Evolutionary conservation across 2,888 invertebrate species (phyloP).

Genomic region (Drosophila nigritarsus): DNA sequence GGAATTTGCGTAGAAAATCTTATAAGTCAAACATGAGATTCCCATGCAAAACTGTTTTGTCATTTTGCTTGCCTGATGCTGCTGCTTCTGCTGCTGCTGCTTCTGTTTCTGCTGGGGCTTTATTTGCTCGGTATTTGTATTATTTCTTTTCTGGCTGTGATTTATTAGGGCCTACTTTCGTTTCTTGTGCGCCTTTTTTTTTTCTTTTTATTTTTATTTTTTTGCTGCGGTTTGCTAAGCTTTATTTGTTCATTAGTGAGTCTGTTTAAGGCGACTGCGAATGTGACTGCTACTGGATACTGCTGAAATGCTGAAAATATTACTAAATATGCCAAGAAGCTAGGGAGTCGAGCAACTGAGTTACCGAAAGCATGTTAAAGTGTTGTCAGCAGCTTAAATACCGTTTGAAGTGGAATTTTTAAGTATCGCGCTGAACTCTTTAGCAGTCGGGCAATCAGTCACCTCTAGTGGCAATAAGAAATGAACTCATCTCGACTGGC

Average conservation of each 20-base stretch:
- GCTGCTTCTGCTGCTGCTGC: background rate
- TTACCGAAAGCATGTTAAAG: conserved; percentile 22
- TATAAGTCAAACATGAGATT: conserved; percentile 78
- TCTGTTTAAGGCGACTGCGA: conserved; percentile 31
- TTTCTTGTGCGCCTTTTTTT: conserved; percentile 16
- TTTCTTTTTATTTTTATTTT: conserved; percentile 10
- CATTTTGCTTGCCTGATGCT: conserved; percentile 45
- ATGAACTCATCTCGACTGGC: conserved; percentile 71
- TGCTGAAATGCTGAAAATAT: conserved; percentile 19
- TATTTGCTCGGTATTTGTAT: conserved; percentile 63
- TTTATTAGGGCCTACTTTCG: conserved; percentile 63
- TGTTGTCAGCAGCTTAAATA: conserved; percentile 20
- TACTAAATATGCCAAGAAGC: conserved; percentile 11
- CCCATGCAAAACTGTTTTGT: conserved; percentile 70
- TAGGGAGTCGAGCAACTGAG: conserved; percentile 2
- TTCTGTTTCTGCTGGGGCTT: conserved; percentile 28
- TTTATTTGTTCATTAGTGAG: conserved; percentile 77
- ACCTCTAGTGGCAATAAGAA: conserved; percentile 44
- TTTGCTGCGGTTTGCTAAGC: conserved; percentile 60
- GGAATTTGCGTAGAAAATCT: conserved; percentile 76
- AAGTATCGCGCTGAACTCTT: conserved; percentile 48
- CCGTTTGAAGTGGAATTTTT: conserved; percentile 30
- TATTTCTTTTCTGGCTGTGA: conserved; percentile 68
- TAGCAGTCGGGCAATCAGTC: conserved; percentile 54
- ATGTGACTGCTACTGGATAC: background rate